Evolutionary conservation across 1,140 invertebrate genomes (phyloP).

Genomic region (Papilio polyxenes): DNA sequence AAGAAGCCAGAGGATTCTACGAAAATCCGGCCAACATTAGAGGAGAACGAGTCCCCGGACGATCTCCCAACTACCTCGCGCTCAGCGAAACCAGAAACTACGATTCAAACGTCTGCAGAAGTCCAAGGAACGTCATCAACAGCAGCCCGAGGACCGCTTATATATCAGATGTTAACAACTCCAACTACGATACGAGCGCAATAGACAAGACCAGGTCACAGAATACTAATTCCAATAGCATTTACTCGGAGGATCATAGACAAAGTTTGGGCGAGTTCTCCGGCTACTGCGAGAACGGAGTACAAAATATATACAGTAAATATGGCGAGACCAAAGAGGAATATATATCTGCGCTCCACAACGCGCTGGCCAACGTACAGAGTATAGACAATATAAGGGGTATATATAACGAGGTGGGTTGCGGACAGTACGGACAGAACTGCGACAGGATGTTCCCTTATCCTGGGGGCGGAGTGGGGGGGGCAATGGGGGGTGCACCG

Average conservation of each 20-base stretch:
- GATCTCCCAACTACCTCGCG: slow-evolving; percentile 64
- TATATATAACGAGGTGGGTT: slow-evolving; percentile 56
- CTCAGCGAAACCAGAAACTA: slow-evolving; percentile 62
- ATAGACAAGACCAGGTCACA: slow-evolving; percentile 56
- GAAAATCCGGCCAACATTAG: slow-evolving; percentile 68
- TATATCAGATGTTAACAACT: slow-evolving; percentile 57
- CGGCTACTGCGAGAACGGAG: slow-evolving; percentile 59
- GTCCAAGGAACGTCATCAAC: slow-evolving; percentile 71
- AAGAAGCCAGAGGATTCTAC: slow-evolving; percentile 65
- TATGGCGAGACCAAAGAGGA: slow-evolving; percentile 62
- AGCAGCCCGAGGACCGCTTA: slow-evolving; percentile 69
- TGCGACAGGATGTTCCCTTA: slow-evolving; percentile 64
- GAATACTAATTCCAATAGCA: slow-evolving; percentile 49
- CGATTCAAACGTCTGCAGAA: slow-evolving; percentile 65
- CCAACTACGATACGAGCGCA: slow-evolving; percentile 63
- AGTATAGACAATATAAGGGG: slow-evolving; percentile 61
- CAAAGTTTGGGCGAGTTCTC: slow-evolving; percentile 65
- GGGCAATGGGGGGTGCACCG: slow-evolving; percentile 16
- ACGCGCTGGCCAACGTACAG: slow-evolving; percentile 57
- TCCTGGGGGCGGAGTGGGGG: slow-evolving; percentile 23
- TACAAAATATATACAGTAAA: slow-evolving; percentile 53
- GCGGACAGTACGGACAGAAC: slow-evolving; percentile 61
- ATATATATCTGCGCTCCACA: slow-evolving; percentile 60
- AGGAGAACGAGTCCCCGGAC: slow-evolving; percentile 52
- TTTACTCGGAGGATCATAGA: slow-evolving; percentile 65